Conservation (phyloP, 2,888 invertebrate genomes). For the Ganaspis brasiliensis region DNA sequence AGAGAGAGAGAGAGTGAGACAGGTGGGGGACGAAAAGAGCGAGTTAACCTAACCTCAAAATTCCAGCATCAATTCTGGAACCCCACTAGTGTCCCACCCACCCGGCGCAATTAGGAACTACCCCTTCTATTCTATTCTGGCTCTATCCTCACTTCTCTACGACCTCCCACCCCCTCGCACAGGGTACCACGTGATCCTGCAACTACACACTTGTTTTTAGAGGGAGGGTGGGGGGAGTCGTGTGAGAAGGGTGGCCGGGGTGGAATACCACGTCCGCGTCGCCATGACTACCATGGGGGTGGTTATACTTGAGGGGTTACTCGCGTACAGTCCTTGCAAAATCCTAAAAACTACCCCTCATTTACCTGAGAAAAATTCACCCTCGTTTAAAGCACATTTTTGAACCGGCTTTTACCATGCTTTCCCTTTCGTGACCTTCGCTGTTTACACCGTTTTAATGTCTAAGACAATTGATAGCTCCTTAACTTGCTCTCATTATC, state of each 20-base stretch:
- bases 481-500: background rate
- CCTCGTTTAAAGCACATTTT: slow-evolving; percentile 67
- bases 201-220: slow-evolving; percentile 79
- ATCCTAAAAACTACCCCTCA: slow-evolving; percentile 71
- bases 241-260: slow-evolving; percentile 60
- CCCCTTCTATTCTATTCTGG: slow-evolving; percentile 74
- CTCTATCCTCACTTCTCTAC: slow-evolving; percentile 73
- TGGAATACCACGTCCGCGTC: slow-evolving; percentile 69
- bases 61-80: slow-evolving; percentile 78
- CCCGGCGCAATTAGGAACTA: slow-evolving; percentile 78
- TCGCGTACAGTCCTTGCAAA: slow-evolving; percentile 76
- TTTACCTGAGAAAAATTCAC: slow-evolving; percentile 62
- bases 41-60: slow-evolving; percentile 78
- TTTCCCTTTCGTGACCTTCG: slow-evolving; percentile 76
- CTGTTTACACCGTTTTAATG: slow-evolving; percentile 75
- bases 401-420: slow-evolving; percentile 71
- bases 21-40: slow-evolving; percentile 61
- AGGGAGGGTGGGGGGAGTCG: slow-evolving; percentile 59
- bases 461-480: slow-evolving; percentile 73
- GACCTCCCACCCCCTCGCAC: slow-evolving; percentile 66
- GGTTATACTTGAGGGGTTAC: slow-evolving; percentile 78
- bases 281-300: slow-evolving; percentile 76
- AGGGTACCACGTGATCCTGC: slow-evolving; percentile 76
- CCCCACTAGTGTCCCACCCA: slow-evolving; percentile 74
- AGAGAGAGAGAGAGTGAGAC: slow-evolving; percentile 45